These are phyloP conservation scores for Chanos chanos DNA, from an alignment of 2,797 vertebrate genomes.

Conservation along the genomic window DNA sequence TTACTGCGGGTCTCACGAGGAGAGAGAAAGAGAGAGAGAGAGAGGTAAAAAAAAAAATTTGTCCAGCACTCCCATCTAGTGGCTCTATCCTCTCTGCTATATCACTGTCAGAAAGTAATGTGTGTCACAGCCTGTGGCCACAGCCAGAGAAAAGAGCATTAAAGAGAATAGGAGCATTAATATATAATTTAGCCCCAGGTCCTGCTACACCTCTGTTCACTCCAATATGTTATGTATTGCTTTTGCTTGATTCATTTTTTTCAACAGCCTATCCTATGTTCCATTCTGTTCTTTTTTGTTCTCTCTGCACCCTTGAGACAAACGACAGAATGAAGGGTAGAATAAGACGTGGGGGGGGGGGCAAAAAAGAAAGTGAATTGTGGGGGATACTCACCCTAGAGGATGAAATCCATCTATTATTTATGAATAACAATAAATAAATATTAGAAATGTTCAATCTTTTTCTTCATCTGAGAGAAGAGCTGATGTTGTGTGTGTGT, in stretches of 20 bases:
- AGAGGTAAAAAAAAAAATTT: background rate
- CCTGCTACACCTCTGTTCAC: slow-evolving; percentile 18
- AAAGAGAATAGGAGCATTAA: slow-evolving; percentile 35
- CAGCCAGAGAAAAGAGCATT: slow-evolving; percentile 13
- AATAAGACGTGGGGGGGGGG: slow-evolving; percentile 5
- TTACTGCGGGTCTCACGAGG: no score
- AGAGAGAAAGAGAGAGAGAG: background rate
- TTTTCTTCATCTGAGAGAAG: slow-evolving; percentile 11
- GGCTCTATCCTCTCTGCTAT: background rate
- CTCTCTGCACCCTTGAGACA: slow-evolving; percentile 10
- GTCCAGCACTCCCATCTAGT: slow-evolving; percentile 15
- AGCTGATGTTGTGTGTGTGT: background rate
- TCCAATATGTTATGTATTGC: slow-evolving; percentile 31
- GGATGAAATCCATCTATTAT: slow-evolving; percentile 32
- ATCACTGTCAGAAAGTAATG: background rate
- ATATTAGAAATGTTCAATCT: slow-evolving; percentile 6
- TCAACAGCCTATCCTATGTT: slow-evolving; percentile 3
- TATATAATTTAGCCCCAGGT: slow-evolving; percentile 35
- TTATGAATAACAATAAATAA: slow-evolving; percentile 34
- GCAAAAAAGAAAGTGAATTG: background rate
- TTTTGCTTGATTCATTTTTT: slow-evolving; percentile 26
- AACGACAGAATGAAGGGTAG: background rate
- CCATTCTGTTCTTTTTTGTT: slow-evolving; percentile 32
- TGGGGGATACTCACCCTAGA: slow-evolving; percentile 5
- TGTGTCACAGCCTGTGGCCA: background rate